phyloP scores from a whole-genome alignment of 2,888 invertebrate genomes.

The Polyploca ridens region DNA sequence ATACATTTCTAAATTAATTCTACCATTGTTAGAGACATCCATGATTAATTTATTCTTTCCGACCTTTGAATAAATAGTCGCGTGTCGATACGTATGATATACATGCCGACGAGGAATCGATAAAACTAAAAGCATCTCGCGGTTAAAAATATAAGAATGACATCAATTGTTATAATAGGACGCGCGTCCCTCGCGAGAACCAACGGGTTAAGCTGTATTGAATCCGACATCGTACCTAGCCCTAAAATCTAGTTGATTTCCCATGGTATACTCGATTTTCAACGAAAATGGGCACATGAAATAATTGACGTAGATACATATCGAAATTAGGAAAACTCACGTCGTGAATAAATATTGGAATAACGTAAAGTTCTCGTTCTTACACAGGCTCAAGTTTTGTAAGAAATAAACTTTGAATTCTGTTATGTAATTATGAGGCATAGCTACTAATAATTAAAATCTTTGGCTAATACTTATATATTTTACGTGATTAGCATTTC shows the following conservation, averaged over 20 bases:
- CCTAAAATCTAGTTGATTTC: neutral
- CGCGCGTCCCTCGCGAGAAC: too few relatives aligned
- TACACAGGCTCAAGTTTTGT: neutral
- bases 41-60: neutral
- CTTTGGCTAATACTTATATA: neutral
- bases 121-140: neutral
- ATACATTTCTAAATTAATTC: too few relatives aligned
- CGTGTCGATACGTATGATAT: neutral
- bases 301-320: neutral
- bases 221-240: too few relatives aligned
- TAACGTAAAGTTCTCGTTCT: neutral
- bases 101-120: neutral
- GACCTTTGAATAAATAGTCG: neutral
- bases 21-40: neutral
- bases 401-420: conserved; percentile 6
- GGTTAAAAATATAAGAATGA: too few relatives aligned
- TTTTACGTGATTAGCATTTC: too few relatives aligned
- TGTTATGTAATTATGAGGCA: neutral
- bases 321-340: neutral
- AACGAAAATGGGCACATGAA: neutral
- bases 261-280: neutral
- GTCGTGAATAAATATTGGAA: neutral
- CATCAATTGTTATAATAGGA: too few relatives aligned
- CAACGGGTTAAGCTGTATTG: too few relatives aligned
- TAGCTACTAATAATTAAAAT: neutral